Base-by-base conservation (phyloP, 1,140 invertebrate species). In the Drosophila nebulosa region DNA sequence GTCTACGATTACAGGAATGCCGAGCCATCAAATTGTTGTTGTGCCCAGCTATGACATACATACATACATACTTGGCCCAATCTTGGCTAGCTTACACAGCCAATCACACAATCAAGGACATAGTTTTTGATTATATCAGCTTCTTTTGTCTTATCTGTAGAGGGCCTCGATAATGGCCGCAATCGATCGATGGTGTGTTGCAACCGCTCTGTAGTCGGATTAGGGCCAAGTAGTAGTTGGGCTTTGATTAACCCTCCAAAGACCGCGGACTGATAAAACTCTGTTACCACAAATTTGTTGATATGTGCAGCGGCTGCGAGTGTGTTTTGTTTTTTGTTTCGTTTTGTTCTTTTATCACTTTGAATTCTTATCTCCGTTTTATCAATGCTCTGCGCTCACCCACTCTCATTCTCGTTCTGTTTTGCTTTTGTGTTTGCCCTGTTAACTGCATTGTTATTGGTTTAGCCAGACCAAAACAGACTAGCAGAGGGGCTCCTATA, bases 141-240 rank as follows among this genome's bases (percentile, higher is more conserved):
- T 32, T 5, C 18, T 51, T 42, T 24, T 10, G 24, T n/a, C 24
- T 53, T 27, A 30, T 53, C 12, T 4, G 26, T 24, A 51, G n/a
- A n/a, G 7, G 2, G 12, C 10, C 4, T 35, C 32, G 32, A n/a
- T 32, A 53, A 24, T 56, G 50, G 35, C 27, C 69, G 68, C 71
- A 50, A 66, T 62, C 57, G 55, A 65, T n/a, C n/a, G n/a, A n/a
- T n/a, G n/a, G n/a, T n/a, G 36, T 74, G 57, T 62, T 71, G 62
- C 24, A 74, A 65, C 16, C 50, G 64, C 22, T 53, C 22, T 53
- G 10, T 53, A 3, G 5, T 42, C 7, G 51, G 51, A 27, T 27
- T 53, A 53, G n/a, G 26, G 24, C 24, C 24, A 53, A 53, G 10
- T 52, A 7, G 30, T 16, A 42, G 14, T 42, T 42, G 27, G 39